Base-by-base conservation (phyloP, 2,113 vertebrate species). In the Oreochromis niloticus region DNA sequence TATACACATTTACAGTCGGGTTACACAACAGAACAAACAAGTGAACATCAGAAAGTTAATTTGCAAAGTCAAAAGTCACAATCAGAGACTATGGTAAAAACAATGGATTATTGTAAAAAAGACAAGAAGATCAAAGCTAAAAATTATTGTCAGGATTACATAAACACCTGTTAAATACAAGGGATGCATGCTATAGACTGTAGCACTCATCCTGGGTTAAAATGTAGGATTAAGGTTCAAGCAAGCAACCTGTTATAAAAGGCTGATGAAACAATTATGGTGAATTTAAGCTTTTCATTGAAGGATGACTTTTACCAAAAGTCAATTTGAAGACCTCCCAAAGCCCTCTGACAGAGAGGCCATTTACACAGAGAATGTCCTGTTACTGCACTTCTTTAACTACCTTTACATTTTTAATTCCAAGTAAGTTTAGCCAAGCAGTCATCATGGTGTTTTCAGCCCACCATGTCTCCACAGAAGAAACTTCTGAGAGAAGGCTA, bases 161-260 rank as follows among this genome's bases (percentile, higher is more conserved):
- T 80, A 78, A 89, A 91, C 57, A 68, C 56, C 16, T 59, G 85
- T 92, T 91, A 86, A 84, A 90, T 34, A 75, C 52, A 82, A 4
- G 32, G 61, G 11, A 82, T 13, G 17, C 88, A 92, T 85, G 91
- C 87, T 81, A 11, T 6, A 55, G 12, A 61, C 52, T 73, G 73
- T 80, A 61, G 87, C 78, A 82, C 19, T 75, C 22, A 39, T 41
- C 32, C 4, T 5, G 52, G 61, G 80, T 89, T 88, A 87, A 75
- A 63, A 54, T 50, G 56, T 46, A 50, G 39, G 48, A 73, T 80
- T 13, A 59, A 54, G n/a, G 30, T 85, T 84, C 22, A 52, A 85
- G 80, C 24, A 68, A 11, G 39, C 19, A 48, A 6, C 22, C 30
- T 32, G 43, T 75, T 48, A 30, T 48, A 30, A 48, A 73, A 75